phyloP scores from a whole-genome alignment of 2,888 invertebrate species.

The Limnephilus rhombicus region DNA sequence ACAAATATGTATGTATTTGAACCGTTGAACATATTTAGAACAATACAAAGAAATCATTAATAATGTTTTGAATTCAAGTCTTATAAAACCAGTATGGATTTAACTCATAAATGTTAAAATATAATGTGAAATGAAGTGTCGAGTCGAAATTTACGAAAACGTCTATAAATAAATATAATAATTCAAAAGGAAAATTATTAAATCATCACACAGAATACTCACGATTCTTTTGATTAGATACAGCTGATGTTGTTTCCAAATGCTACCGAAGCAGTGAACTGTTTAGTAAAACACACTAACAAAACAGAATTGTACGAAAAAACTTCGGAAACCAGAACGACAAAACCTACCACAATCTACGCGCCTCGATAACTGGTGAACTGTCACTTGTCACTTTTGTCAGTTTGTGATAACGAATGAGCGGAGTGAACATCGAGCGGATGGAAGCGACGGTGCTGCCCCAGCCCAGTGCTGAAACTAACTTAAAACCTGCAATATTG shows the following conservation, averaged over 20 bases:
- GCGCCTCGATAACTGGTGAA: conserved; percentile 19
- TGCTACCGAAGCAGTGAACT: background rate
- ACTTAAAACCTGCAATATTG: background rate
- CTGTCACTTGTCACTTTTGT: background rate
- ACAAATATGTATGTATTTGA: background rate
- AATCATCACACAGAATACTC: conserved; percentile 2
- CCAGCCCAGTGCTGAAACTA: background rate
- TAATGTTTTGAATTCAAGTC: background rate
- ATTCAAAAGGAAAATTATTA: background rate
- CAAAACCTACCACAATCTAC: background rate
- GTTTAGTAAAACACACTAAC: conserved; percentile 6
- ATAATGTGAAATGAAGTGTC: background rate
- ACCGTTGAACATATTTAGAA: background rate
- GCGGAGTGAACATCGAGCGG: conserved; percentile 35
- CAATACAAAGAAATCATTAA: background rate
- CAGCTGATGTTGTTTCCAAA: conserved; percentile 5
- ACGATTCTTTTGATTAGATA: background rate
- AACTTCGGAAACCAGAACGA: background rate
- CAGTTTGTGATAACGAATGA: conserved; percentile 34
- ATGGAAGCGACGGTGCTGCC: conserved; percentile 19
- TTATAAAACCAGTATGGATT: background rate
- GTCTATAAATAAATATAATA: conserved; percentile 39
- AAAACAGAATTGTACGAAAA: conserved; percentile 17
- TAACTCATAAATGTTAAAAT: conserved; percentile 10
- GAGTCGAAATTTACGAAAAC: conserved; percentile 5